Evolutionary conservation across 2,888 invertebrate genomes (phyloP), one percentile per base, ranked within the genome.

Genomic region (Periphyllus acericola): DNA sequence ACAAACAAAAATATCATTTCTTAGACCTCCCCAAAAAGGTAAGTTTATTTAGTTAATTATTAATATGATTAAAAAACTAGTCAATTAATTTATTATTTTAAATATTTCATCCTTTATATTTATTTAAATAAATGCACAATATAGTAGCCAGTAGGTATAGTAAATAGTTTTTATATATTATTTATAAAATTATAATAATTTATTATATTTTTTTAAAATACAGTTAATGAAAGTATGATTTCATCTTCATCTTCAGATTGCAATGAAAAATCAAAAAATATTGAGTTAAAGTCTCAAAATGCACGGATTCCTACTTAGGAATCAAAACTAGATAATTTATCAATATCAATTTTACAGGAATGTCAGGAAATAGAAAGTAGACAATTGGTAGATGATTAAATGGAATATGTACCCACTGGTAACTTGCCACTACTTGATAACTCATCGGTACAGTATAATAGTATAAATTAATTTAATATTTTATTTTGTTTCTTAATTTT

Each of bases 1-100:
- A 74, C 74, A 74, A 74, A 74, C 36, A 74, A 74, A 74, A 74
- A 36, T 74, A 72, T 72, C 71, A 72, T 72, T 72, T 72, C 71
- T 72, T 72, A 72, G 71, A 72, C 71, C 32, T 72, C 71, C 34
- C 71, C 71, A 72, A 72, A 72, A 72, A 72, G 71, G 71, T 72
- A 72, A 72, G 71, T 72, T 72, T 72, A 72, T 72, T 72, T 72
- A 36, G 6, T 36, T 36, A 36, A 36, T 36, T 36, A 36, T 36
- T 36, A 36, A 36, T 36, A 36, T 36, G 36, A 36, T 36, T 36
- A 36, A 32, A 32, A 72, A 72, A 72, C 71, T 72, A 72, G 34
- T 72, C 71, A 72, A 72, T 72, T 34, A 32, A 72, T 72, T 72
- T 72, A 32, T 72, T 72, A 72, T 72, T 72, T 72, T 72, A 72